Percentiles rank a stretch among this genome's conserved stretches.
Evolutionary conservation across 2,113 vertebrate genomes (phyloP).

Genomic region (Dasyurus viverrinus): DNA sequence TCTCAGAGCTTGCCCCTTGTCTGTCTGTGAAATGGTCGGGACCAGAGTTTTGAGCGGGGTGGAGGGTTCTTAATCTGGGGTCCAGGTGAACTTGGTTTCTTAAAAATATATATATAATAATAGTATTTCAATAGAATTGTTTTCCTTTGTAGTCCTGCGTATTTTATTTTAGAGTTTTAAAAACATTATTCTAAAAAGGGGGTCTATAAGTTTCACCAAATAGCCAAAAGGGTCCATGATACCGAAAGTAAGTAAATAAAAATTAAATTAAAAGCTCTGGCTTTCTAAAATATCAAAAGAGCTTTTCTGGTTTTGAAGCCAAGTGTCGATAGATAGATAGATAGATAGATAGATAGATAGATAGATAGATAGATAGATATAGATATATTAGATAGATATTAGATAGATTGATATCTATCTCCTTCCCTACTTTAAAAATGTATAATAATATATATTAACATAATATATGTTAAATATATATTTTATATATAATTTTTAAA

Average conservation of each 20-base stretch:
- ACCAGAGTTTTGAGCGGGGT: background rate
- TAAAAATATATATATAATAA: background rate
- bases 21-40: conserved; percentile 38
- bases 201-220: background rate
- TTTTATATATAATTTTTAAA: too few species aligned
- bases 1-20: conserved; percentile 51
- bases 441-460: too few species aligned
- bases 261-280: background rate
- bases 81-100: background rate
- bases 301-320: conserved; percentile 52
- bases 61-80: background rate
- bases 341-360: too few species aligned
- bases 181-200: background rate
- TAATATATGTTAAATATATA: too few species aligned
- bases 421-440: conserved; percentile 36
- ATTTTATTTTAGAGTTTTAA: background rate
- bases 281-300: background rate
- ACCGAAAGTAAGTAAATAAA: background rate
- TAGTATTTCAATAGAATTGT: background rate
- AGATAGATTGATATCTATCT: too few species aligned
- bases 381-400: too few species aligned
- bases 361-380: too few species aligned
- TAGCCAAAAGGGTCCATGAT: too few species aligned
- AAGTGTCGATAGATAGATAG: conserved; percentile 2
- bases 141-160: background rate